Conservation (phyloP, 1,140 invertebrate species). For the Halictus rubicundus region DNA sequence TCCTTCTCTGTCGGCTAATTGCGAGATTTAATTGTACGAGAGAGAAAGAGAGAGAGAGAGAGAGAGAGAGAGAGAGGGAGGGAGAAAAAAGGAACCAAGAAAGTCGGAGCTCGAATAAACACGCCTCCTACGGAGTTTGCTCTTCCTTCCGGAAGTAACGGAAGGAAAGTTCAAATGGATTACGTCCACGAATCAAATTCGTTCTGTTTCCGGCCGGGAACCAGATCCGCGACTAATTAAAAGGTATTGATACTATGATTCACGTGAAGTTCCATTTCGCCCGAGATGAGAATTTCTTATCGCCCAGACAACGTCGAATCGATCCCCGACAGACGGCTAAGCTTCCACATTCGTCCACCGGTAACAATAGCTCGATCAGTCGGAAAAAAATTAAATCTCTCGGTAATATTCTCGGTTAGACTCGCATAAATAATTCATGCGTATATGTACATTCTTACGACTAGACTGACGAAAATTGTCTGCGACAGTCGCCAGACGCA, state of each 20-base stretch:
- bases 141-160: background rate
- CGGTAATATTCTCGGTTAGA: too few relatives aligned
- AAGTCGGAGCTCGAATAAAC: slow-evolving; percentile 26
- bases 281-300: background rate
- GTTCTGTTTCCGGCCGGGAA: background rate
- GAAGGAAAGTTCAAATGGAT: background rate
- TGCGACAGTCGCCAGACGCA: too few relatives aligned
- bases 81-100: background rate
- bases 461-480: too few relatives aligned
- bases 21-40: slow-evolving; percentile 28
- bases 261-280: background rate
- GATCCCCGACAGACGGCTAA: too few relatives aligned
- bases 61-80: background rate
- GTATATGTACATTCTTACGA: too few relatives aligned
- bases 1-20: slow-evolving; percentile 32
- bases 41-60: too few relatives aligned
- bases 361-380: too few relatives aligned
- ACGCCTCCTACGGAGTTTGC: slow-evolving; percentile 6
- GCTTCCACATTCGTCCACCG: too few relatives aligned
- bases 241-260: background rate
- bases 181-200: background rate
- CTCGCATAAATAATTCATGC: too few relatives aligned
- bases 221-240: slow-evolving; percentile 3
- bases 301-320: too few relatives aligned
- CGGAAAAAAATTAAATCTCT: too few relatives aligned